Percentiles rank a stretch among this genome's conserved stretches.
These are phyloP conservation scores for Platysternon megacephalum DNA, from an alignment of 2,113 vertebrate genomes.

Conservation along the genomic window DNA sequence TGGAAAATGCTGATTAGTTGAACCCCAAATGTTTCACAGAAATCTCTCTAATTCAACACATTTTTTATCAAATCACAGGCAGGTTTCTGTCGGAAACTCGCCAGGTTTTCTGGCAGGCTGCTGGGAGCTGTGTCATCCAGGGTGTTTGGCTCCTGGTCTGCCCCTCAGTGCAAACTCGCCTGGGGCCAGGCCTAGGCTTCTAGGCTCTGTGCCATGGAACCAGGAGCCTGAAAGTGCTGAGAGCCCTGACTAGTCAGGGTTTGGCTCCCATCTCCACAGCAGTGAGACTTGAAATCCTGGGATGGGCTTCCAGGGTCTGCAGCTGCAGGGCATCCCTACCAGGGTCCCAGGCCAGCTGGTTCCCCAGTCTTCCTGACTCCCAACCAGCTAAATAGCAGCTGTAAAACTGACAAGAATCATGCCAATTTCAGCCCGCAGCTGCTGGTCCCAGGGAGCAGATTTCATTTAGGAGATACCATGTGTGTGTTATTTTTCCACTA, in stretches of 20 bases:
- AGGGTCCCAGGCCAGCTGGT: background rate
- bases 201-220: background rate
- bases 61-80: background rate
- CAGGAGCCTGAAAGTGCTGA: background rate
- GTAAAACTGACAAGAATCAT: background rate
- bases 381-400: background rate
- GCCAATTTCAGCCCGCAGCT: background rate
- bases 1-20: background rate
- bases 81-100: background rate
- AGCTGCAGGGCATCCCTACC: background rate
- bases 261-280: background rate
- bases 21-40: background rate
- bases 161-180: background rate
- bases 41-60: background rate
- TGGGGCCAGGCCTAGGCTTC: background rate
- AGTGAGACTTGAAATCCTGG: background rate
- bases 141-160: background rate
- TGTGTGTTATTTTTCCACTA: background rate
- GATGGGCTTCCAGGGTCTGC: background rate
- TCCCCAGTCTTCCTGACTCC: background rate
- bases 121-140: background rate
- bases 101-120: background rate
- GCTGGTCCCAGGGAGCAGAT: background rate
- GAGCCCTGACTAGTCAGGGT: background rate
- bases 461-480: background rate